These are phyloP conservation scores for Amia ocellicauda DNA, from an alignment of 2,113 vertebrate species.

Conservation along the genomic window DNA sequence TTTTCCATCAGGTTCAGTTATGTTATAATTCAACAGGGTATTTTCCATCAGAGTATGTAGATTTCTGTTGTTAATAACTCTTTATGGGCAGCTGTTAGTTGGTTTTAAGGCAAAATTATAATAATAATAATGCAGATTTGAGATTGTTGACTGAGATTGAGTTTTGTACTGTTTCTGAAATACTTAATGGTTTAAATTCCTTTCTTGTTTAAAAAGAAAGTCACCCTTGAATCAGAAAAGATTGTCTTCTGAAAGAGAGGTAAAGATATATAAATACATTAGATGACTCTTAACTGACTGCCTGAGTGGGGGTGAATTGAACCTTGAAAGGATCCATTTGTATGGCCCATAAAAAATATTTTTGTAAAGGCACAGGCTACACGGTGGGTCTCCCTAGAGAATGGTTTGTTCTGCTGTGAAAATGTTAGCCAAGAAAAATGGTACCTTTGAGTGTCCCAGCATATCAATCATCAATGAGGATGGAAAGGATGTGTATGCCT, in stretches of 20 bases:
- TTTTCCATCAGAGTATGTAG: too few species aligned
- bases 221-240: not conserved
- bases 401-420: not conserved
- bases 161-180: too few species aligned
- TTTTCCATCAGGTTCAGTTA: too few species aligned
- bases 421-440: slow-evolving; percentile 6
- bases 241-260: not conserved
- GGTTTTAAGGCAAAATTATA: too few species aligned
- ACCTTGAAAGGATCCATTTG: slow-evolving; percentile 1
- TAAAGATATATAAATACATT: not conserved
- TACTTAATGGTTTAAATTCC: too few species aligned
- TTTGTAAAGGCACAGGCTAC: not conserved
- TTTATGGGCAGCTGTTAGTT: too few species aligned
- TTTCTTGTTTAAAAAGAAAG: too few species aligned
- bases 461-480: not conserved
- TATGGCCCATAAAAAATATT: slow-evolving; percentile 5
- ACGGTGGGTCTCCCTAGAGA: not conserved
- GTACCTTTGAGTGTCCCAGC: not conserved
- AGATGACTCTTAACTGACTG: not conserved
- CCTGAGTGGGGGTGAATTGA: not conserved
- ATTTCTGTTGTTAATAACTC: too few species aligned
- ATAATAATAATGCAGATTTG: too few species aligned
- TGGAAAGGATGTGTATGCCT: not conserved
- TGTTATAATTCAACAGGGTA: too few species aligned
- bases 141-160: too few species aligned